Base-by-base conservation (phyloP, 2,113 vertebrate genomes). In the Xiphias gladius region DNA sequence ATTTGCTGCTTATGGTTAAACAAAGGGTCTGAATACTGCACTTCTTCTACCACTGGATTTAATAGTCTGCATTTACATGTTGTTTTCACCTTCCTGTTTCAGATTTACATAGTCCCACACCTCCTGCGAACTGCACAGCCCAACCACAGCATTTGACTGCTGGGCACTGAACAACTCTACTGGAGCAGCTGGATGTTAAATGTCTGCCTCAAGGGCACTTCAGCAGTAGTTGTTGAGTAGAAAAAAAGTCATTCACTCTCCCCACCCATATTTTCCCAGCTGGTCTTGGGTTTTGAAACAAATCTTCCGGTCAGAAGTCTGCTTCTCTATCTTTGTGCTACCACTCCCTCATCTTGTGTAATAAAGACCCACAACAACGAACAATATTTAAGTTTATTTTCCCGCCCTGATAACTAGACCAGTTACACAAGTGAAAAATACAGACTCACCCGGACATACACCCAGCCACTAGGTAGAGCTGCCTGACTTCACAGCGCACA, bases 401-500 rank as follows among this genome's bases (percentile, higher is more conserved):
- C 0, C 58, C 32, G 69, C 32, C n/a, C 7, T 43, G 11, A 35
- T 39, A 72, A 5, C 54, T 54, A n/a, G 43, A 63, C 39, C 22
- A 24, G 50, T 37, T n/a, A n/a, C n/a, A n/a, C n/a, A n/a, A n/a
- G 50, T n/a, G 26, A 50, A 32, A 52, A 30, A 57, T 16, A 22
- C 22, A 48, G 13, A 35, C 10, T 19, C 32, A 76, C 39, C 14
- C 77, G 6, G 50, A 37, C 10, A 4, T 41, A 12, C 73, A 58
- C 2, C 30, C 84, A 55, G 61, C 85, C 85, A 78, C 81, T 74
- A 83, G 86, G 74, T 85, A 59, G 85, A 71, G 89, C 90, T 85
- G 48, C 55, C n/a, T 41, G 32, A 64, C 81, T 69, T 68, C 35
- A 46, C 39, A 19, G 37, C 48, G 22, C 19, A 41, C 28, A 5